Evolutionary conservation across 37 sponge, comb jelly and placozoan genomes (phyloP).

Genomic region (Trichoplax adhaerens): DNA sequence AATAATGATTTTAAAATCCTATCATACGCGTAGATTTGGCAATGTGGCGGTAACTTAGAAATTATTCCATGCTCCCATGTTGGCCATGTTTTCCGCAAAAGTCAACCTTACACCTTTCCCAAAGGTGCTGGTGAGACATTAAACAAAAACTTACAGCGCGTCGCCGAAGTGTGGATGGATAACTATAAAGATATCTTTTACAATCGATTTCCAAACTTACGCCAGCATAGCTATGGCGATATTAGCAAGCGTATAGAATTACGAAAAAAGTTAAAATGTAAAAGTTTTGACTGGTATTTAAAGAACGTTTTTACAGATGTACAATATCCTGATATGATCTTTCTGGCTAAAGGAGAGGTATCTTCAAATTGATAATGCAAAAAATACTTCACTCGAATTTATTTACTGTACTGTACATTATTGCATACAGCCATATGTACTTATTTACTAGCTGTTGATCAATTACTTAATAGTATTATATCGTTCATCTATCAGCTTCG

Average conservation of each 20-base stretch:
- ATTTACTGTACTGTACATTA: no score
- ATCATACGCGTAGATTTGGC: constrained; percentile 50
- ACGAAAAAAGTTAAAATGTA: constrained; percentile 58
- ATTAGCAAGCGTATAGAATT: constrained; percentile 42
- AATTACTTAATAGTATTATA: not conserved
- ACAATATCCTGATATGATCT: constrained; percentile 65
- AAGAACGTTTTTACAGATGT: constrained; percentile 74
- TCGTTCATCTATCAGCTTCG: constrained; percentile 24
- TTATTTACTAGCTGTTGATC: not conserved
- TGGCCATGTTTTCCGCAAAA: constrained; percentile 87
- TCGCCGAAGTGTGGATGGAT: constrained; percentile 61
- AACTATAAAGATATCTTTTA: constrained; percentile 84
- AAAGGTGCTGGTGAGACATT: constrained; percentile 32
- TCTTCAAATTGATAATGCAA: not conserved
- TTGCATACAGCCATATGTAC: no score
- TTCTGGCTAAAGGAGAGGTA: constrained; percentile 44
- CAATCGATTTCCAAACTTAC: constrained; percentile 49
- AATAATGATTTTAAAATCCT: no score
- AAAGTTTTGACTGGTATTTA: constrained; percentile 85
- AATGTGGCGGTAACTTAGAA: constrained; percentile 91
- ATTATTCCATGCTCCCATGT: constrained; percentile 92
- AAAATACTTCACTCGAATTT: no score
- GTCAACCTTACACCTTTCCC: constrained; percentile 65
- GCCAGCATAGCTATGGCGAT: constrained; percentile 44
- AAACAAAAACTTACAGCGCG: constrained; percentile 64